phyloP scores from a whole-genome alignment of 2,888 invertebrate genomes.

The Sipha maydis region DNA sequence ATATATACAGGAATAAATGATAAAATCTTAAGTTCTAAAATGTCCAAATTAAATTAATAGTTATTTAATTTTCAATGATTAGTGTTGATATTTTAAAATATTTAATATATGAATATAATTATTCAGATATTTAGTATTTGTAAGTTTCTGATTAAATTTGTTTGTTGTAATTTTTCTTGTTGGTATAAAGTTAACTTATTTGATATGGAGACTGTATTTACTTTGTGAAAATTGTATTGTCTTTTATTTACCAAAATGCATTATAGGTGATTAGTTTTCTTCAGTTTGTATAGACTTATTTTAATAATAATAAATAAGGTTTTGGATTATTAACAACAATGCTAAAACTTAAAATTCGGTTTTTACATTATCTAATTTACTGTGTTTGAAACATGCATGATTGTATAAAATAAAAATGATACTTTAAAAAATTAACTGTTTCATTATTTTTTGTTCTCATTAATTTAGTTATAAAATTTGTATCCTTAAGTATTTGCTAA shows the following conservation, averaged over 20 bases:
- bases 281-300: conserved; percentile 32
- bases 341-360: conserved; percentile 5
- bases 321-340: conserved; percentile 44
- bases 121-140: neutral
- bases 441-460: neutral
- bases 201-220: conserved; percentile 42
- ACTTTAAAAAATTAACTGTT: neutral
- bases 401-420: conserved; percentile 35
- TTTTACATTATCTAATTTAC: conserved; percentile 22
- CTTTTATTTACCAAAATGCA: conserved; percentile 28
- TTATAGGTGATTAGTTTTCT: conserved; percentile 26
- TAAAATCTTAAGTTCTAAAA: conserved; percentile 4
- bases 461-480: neutral
- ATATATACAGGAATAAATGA: neutral
- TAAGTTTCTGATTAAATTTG: neutral
- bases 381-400: conserved; percentile 31
- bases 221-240: neutral
- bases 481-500: neutral
- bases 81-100: conserved; percentile 6
- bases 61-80: neutral
- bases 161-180: conserved; percentile 16
- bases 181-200: conserved; percentile 41
- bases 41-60: neutral
- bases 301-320: conserved; percentile 36
- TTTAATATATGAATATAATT: neutral